phyloP scores from a whole-genome alignment of 2,113 vertebrate species.

The Saccopteryx leptura region DNA sequence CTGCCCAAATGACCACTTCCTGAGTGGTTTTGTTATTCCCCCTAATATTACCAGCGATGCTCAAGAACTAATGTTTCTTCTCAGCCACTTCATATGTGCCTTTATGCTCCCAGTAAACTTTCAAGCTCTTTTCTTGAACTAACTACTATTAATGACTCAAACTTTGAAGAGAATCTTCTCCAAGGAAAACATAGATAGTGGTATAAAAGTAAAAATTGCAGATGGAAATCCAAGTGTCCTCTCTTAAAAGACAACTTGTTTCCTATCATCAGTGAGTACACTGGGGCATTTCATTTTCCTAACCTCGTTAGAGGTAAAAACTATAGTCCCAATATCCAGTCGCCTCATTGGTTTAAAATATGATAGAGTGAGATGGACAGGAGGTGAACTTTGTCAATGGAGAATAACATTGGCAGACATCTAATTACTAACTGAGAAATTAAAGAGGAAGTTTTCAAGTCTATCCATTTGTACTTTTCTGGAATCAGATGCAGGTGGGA shows the following conservation, averaged over 20 bases:
- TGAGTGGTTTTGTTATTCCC: background rate
- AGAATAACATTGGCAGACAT: constrained; percentile 2
- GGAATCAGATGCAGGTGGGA: background rate
- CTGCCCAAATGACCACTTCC: background rate
- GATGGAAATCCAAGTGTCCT: background rate
- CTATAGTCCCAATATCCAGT: background rate
- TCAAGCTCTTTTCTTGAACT: background rate
- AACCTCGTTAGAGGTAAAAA: background rate
- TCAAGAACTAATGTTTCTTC: background rate
- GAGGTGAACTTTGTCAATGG: background rate
- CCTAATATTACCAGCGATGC: background rate
- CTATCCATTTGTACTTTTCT: background rate
- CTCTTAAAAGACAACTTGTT: background rate
- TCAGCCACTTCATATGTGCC: background rate
- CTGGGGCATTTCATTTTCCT: background rate
- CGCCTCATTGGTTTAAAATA: background rate
- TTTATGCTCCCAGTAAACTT: background rate
- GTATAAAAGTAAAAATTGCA: background rate
- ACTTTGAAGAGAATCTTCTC: background rate
- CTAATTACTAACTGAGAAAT: background rate
- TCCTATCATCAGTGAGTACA: background rate
- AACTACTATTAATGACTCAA: background rate
- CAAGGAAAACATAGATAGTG: background rate
- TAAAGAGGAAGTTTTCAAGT: background rate
- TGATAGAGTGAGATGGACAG: background rate